These are phyloP conservation scores for Hermaeophaga mercurialis DNA, from an alignment of 2,888 invertebrate species.

Conservation along the genomic window DNA sequence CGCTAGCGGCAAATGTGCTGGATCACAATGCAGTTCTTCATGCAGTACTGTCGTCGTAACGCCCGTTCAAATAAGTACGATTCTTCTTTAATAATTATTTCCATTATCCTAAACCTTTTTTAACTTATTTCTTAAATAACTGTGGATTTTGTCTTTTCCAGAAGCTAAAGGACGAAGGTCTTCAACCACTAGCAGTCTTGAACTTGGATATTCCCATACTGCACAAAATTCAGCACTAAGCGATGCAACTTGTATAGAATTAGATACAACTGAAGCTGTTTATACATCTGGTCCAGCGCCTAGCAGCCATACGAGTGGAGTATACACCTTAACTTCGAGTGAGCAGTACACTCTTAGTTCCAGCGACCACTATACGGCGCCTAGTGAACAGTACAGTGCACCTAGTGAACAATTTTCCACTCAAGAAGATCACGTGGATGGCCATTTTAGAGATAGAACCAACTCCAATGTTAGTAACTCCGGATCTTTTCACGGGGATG, in stretches of 20 bases:
- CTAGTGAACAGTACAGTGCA: slow-evolving; percentile 50
- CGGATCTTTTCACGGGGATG: slow-evolving; percentile 83
- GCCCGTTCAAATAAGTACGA: slow-evolving; percentile 57
- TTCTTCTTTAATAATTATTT: too few species aligned
- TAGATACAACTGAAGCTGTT: slow-evolving; percentile 62
- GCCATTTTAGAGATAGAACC: slow-evolving; percentile 68
- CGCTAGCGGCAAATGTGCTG: slow-evolving; percentile 67
- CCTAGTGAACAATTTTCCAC: slow-evolving; percentile 47
- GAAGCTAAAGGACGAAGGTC: slow-evolving; percentile 64
- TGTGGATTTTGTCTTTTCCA: slow-evolving; percentile 42
- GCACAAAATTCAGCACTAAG: slow-evolving; percentile 83
- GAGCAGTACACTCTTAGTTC: slow-evolving; percentile 57
- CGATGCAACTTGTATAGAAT: slow-evolving; percentile 72
- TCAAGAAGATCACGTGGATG: slow-evolving; percentile 57
- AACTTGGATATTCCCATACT: slow-evolving; percentile 84
- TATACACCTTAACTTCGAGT: slow-evolving; percentile 79
- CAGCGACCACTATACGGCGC: slow-evolving; percentile 49
- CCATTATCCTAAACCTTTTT: too few species aligned
- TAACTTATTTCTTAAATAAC: too few species aligned
- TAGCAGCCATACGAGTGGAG: slow-evolving; percentile 84
- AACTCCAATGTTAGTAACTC: slow-evolving; percentile 81
- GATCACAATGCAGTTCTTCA: slow-evolving; percentile 84
- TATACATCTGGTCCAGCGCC: slow-evolving; percentile 67
- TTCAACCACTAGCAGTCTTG: slow-evolving; percentile 81
- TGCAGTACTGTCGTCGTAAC: slow-evolving; percentile 86